Evolutionary conservation across 1,140 invertebrate species (phyloP), one percentile per base, ranked within the genome.

Genomic region (Diplogasteroides magnus): DNA sequence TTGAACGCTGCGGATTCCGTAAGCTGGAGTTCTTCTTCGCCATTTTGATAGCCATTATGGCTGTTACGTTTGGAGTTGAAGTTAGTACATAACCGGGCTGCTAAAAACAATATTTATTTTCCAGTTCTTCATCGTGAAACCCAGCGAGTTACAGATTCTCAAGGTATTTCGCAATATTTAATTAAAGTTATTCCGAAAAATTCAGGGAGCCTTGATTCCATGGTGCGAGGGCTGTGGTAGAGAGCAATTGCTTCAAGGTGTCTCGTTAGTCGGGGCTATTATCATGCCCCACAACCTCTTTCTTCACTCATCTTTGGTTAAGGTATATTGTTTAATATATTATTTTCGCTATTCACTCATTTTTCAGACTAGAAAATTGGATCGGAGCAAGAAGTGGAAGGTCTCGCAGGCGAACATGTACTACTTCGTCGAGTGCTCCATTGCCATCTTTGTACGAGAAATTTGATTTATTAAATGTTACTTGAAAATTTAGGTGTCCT

Each of bases 241-340:
- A 0, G 78, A 86, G 64, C 88, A 89, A 28, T 80, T 93, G 27
- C 81, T 91, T 1, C 90, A 91, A 84, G 91, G 90, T 58, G 90
- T 94, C 1, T 91, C 91, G n/a, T 89, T 93, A 59, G 87, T 94
- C 57, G 92, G 92, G 15, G 91, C 92, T 64, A 90, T 94, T 56
- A 93, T 94, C 69, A 94, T 94, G 91, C 92, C 92, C 0, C 92
- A 94, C 80, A 95, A 95, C 86, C 87, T 95, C 25, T 95, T 94
- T 82, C 86, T 95, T 3, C 92, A 94, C 83, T 93, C 91, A 63
- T 91, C 92, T 60, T 84, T 94, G 63, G 92, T 94, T n/a, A 93
- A 93, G 70, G n/a, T n/a, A n/a, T n/a, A n/a, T n/a, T n/a, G n/a
- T n/a, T n/a, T n/a, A n/a, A n/a, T n/a, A n/a, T n/a, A n/a, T n/a